A percentile compares a stretch with the other conserved stretches of the same genome.
Conservation (phyloP, 2,888 invertebrate genomes). For the Drosophila vallismaia region DNA sequence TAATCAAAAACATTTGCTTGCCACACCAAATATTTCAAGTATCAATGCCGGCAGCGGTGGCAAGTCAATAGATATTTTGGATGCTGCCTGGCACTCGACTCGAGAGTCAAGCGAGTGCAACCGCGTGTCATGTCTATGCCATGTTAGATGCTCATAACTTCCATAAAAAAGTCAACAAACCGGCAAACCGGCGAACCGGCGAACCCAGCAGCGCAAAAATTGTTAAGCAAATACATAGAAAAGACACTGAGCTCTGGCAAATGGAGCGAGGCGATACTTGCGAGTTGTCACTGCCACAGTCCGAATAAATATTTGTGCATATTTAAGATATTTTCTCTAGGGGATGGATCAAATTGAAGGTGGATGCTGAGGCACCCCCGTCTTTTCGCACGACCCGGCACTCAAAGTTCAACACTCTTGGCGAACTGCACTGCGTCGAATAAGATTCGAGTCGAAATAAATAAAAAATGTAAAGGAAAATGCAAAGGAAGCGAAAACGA, state of each 20-base stretch:
- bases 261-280: conserved; percentile 51
- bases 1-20: conserved; percentile 9
- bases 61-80: conserved; percentile 36
- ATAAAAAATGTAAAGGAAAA: conserved; percentile 34
- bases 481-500: conserved; percentile 28
- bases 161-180: conserved; percentile 51
- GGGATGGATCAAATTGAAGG: too few relatives aligned
- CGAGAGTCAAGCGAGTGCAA: conserved; percentile 48
- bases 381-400: conserved; percentile 27
- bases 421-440: conserved; percentile 61
- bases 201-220: conserved; percentile 51
- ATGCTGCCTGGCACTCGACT: conserved; percentile 16
- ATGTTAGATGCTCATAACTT: conserved; percentile 40
- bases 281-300: conserved; percentile 44
- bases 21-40: conserved; percentile 4
- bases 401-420: conserved; percentile 69
- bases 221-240: conserved; percentile 62
- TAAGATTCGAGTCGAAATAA: conserved; percentile 56
- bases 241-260: conserved; percentile 43
- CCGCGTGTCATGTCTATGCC: conserved; percentile 60
- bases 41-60: conserved; percentile 8
- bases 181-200: too few relatives aligned
- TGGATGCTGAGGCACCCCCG: not conserved
- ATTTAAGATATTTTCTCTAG: conserved; percentile 57
- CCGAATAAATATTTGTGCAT: conserved; percentile 76